These are phyloP conservation scores for Lucinisca nassula DNA, from an alignment of 2,888 invertebrate genomes.

Conservation along the genomic window DNA sequence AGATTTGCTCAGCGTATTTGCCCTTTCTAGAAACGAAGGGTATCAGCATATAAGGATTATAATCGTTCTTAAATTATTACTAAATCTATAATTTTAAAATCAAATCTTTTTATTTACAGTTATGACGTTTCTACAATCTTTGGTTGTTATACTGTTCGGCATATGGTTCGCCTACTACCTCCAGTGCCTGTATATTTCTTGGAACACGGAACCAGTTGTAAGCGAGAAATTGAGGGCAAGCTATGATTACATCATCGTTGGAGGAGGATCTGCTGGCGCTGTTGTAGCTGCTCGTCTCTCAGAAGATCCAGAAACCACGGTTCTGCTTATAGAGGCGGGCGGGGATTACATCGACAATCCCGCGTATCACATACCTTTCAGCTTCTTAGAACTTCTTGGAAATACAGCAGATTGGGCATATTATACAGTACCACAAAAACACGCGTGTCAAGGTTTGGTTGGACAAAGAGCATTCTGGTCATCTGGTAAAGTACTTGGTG, in stretches of 20 bases:
- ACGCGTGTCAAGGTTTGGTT: neutral
- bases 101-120: too few relatives aligned
- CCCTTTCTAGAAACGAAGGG: too few relatives aligned
- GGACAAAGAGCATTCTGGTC: too few relatives aligned
- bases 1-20: too few relatives aligned
- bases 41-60: too few relatives aligned
- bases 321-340: constrained; percentile 88
- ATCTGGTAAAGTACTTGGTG: too few relatives aligned
- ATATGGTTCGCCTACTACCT: neutral
- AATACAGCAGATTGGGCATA: too few relatives aligned
- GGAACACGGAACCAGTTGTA: neutral
- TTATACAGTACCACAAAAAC: too few relatives aligned
- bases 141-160: neutral
- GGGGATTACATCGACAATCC: constrained; percentile 86
- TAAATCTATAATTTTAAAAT: too few relatives aligned
- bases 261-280: neutral
- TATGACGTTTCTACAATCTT: too few relatives aligned
- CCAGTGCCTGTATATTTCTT: neutral
- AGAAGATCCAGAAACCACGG: constrained; percentile 82
- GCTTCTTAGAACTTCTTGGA: too few relatives aligned
- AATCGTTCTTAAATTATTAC: too few relatives aligned
- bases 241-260: constrained; percentile 14
- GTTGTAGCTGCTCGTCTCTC: constrained; percentile 46
- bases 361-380: constrained; percentile 87
- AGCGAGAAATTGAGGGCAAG: neutral